A percentile compares a stretch with the other conserved stretches of the same genome.
Evolutionary conservation across 2,113 vertebrate species (phyloP).

Genomic region (Elgaria multicarinata): DNA sequence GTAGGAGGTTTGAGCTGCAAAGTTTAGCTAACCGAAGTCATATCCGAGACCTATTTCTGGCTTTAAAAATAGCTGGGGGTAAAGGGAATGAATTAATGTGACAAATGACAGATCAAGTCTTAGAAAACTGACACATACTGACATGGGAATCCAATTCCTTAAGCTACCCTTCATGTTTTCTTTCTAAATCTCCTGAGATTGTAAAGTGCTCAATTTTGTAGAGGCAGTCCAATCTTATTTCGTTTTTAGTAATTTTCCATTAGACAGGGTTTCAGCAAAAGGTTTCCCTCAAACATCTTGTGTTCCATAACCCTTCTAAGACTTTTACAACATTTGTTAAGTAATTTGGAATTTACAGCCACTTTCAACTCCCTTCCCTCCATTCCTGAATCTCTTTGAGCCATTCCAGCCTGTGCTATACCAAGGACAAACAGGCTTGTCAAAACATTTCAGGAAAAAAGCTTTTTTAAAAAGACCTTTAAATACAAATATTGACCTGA

Average conservation of each 20-base stretch:
- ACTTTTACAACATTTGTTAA: constrained; percentile 24
- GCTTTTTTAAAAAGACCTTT: neutral
- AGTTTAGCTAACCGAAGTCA: constrained; percentile 28
- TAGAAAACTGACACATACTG: neutral
- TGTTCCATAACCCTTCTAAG: neutral
- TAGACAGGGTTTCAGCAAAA: constrained; percentile 4
- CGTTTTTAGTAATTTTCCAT: constrained; percentile 1
- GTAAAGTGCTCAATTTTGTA: neutral
- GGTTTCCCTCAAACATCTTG: neutral
- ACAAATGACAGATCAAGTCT: constrained; percentile 7
- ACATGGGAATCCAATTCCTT: neutral
- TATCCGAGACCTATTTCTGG: neutral
- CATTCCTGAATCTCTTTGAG: constrained; percentile 11
- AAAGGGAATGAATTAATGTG: constrained; percentile 19
- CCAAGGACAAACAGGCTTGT: constrained; percentile 4
- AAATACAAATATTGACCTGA: neutral
- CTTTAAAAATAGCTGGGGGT: neutral
- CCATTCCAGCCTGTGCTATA: neutral
- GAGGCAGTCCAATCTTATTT: neutral
- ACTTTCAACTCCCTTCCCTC: neutral
- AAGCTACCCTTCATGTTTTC: constrained; percentile 5
- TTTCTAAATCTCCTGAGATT: neutral
- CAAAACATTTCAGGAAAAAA: neutral
- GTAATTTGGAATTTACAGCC: constrained; percentile 22
- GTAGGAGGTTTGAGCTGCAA: neutral